Base-by-base conservation (phyloP, 2,888 invertebrate species). In the Darwinula stevensoni region DNA sequence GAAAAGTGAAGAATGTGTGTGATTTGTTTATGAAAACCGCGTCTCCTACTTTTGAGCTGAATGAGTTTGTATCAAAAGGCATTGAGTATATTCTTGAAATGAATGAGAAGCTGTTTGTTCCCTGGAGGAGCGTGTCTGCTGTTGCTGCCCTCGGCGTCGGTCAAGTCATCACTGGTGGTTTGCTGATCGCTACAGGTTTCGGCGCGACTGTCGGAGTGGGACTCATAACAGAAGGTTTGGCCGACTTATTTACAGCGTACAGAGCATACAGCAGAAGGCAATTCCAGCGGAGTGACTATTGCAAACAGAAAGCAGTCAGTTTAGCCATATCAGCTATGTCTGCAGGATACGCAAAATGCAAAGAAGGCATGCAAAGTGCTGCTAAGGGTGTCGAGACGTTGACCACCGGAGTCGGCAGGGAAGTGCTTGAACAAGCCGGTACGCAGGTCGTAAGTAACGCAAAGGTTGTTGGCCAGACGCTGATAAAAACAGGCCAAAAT, bases 111-210 rank as follows among this genome's bases (percentile, higher is more conserved):
- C n/a, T 13, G 11, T 34, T 34, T 14, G 12, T 34, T 16, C 35
- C 35, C 14, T 34, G 35, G 35, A 5, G 27, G 13, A 34, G 35
- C 16, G 18, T 34, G 3, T 9, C 11, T 15, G 14, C 28, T 15
- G 35, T 34, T 9, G 31, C 32, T 16, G 14, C 11, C 4, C 5
- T 34, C 5, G 35, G 17, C 16, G 13, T 33, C 13, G 14, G 17
- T 6, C 35, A 34, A 29, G 12, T 29, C 14, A 12, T 34, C 16
- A 17, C 18, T 15, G 35, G 35, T 4, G 35, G 35, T 5, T 13
- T 35, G 4, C 35, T 34, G 5, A 34, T 34, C 14, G 28, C 34
- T 9, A 33, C 33, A 16, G 35, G 35, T 16, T 34, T 34, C 17
- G 35, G 35, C 12, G 35, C 35, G 9, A 12, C 18, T 12, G 14